Evolutionary conservation across 2,113 vertebrate species (phyloP), one percentile per base, ranked within the genome.

Genomic region (Cephalopterus ornatus): DNA sequence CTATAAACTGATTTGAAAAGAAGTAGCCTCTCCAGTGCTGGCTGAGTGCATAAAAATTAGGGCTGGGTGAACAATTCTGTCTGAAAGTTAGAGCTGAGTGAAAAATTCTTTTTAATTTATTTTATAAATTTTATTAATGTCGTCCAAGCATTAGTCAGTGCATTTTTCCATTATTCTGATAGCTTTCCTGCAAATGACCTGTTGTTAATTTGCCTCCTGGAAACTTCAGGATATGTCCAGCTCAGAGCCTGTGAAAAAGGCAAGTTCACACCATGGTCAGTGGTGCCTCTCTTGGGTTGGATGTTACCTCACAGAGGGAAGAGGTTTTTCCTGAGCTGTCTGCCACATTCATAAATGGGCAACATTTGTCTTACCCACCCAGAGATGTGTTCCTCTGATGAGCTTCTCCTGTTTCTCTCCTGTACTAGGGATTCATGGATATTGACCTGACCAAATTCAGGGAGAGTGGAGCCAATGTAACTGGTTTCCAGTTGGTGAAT

Each of bases 401-500:
- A 96, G 3, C 12, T 85, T 92, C 42, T 88, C 68, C 46, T 58
- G 3, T 74, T 93, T 94, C 41, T 85, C 17, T 76, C 56, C 49
- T 84, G 8, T 66, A 6, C 67, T 95, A 99, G 99, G 99, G 99
- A 32, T 99, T 99, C 97, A 98, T 99, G 98, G 99, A 99, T 95
- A 99, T 99, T 16, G 99, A 99, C 94, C 96, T 99, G 95, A 99
- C 98, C 41, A 99, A 99, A 93, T 99, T 99, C 97, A 99, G 98
- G 92, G 99, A 99, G 95, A 99, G 99, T 2, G 99, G 99, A 8
- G 99, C 99, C 35, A 99, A 99, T 22, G 99, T 99, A 92, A 99
- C 99, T 3, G 99, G 99, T 16, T 99, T 99, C 97, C 99, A 99
- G 96, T 33, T 99, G 79, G 99, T 99, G 92, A 99, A 99, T 97